Base-by-base conservation (phyloP, 2,797 vertebrate genomes). In the Picus viridis region DNA sequence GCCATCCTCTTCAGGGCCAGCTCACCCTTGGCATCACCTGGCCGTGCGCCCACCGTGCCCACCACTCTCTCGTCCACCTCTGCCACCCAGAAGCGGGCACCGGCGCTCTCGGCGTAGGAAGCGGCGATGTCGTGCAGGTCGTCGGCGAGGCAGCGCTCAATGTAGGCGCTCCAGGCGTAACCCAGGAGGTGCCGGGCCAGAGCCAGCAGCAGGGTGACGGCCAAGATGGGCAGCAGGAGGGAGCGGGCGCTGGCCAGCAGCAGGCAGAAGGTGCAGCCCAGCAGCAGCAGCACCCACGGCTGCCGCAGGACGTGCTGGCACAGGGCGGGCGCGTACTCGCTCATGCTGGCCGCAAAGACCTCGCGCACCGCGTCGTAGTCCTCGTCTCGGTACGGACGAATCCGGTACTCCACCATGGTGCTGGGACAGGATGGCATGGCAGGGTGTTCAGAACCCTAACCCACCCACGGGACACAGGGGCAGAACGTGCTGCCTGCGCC, bases 11-110 rank as follows among this genome's bases (percentile, higher is more conserved):
- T 98, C 82, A 98, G 64, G 92, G 96, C 96, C 97, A 98, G 61
- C 77, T 96, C 98, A 7, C 61, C 97, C 1, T 24, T 47, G 0
- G 7, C 53, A 16, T 84, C 43, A 0, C 81, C 68, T 3, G 98
- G 98, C 8, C 96, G 95, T 51, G 98, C 98, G 1, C 84, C 97
- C 80, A 98, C 98, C 0, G 83, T 97, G 45, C 96, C 98, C 41
- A 98, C 97, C 91, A 98, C 96, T 29, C 57, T 81, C 2, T 97
- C 98, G 0, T 98, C 97, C 0, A 64, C 95, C 56, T 98, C 98
- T 1, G 97, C 98, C 94, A 98, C 98, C 98, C 98, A 98, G 74
- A 98, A 98, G 34, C 96, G 96, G 1, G 97, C 90, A 51, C 97
- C 95, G 34, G 94, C 81, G 27, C 69, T 20, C 32, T 84, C 77